Conservation (phyloP, 2,888 invertebrate genomes). For the Mamestra brassicae region DNA sequence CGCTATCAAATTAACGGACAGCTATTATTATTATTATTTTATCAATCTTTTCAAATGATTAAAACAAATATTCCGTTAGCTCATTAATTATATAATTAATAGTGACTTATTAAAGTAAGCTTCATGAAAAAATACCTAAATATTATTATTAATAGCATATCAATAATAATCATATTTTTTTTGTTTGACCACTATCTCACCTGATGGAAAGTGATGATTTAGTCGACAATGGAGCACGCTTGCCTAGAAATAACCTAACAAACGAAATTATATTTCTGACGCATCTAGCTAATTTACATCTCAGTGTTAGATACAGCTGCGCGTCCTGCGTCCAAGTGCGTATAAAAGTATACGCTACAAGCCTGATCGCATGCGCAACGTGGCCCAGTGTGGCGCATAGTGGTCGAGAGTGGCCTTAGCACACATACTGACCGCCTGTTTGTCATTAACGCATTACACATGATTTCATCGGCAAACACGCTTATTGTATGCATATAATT, state of each 20-base stretch:
- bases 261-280: constrained; percentile 10
- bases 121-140: background rate
- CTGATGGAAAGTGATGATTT: no score
- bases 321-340: constrained; percentile 45
- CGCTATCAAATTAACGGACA: constrained; percentile 12
- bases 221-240: no score
- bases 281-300: constrained; percentile 40
- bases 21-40: background rate
- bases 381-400: background rate
- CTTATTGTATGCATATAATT: constrained; percentile 20
- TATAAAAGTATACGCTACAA: constrained; percentile 23
- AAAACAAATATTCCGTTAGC: background rate
- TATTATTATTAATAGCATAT: no score
- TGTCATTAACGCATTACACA: constrained; percentile 49
- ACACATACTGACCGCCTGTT: constrained; percentile 61
- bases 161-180: no score
- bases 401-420: constrained; percentile 53
- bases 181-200: no score
- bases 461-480: constrained; percentile 45
- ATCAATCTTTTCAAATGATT: background rate
- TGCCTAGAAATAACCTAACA: background rate
- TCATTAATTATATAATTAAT: background rate
- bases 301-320: constrained; percentile 47
- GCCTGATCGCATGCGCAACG: constrained; percentile 8
- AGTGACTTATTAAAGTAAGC: background rate